These are phyloP conservation scores for Ctenodactylus gundi DNA, from an alignment of 2,113 vertebrate genomes.

Conservation along the genomic window DNA sequence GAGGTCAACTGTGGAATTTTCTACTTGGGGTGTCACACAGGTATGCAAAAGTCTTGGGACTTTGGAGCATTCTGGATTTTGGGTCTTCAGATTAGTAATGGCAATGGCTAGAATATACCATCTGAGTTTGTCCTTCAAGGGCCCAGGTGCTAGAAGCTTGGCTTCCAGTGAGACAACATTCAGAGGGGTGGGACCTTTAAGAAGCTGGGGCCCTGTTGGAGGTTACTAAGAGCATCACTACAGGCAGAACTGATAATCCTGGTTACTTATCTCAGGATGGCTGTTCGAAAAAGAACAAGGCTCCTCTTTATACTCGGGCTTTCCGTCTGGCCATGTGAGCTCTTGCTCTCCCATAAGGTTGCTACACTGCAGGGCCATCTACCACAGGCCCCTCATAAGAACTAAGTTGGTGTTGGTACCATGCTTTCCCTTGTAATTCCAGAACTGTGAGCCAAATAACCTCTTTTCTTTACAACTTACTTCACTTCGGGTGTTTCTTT, in stretches of 20 bases:
- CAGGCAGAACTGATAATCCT: neutral
- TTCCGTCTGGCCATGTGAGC: neutral
- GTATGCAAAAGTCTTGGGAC: neutral
- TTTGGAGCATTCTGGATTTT: neutral
- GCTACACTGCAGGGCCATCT: neutral
- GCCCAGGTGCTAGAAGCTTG: neutral
- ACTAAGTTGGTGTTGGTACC: neutral
- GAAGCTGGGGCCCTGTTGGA: neutral
- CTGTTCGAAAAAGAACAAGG: neutral
- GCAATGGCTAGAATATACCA: neutral
- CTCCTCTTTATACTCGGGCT: no score
- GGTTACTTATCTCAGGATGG: rapidly evolving
- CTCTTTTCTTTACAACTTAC: neutral
- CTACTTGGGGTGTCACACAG: neutral
- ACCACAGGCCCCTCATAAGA: neutral
- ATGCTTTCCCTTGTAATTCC: neutral
- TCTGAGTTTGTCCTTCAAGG: neutral
- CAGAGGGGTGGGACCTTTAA: neutral
- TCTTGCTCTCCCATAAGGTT: neutral
- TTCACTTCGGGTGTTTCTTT: neutral
- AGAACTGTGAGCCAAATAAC: no score
- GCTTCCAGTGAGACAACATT: rapidly evolving
- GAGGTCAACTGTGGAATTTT: neutral
- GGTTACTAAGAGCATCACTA: no score
- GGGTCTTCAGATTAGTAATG: neutral